Conservation (phyloP, 2,113 vertebrate species). For the Rutilus rutilus region DNA sequence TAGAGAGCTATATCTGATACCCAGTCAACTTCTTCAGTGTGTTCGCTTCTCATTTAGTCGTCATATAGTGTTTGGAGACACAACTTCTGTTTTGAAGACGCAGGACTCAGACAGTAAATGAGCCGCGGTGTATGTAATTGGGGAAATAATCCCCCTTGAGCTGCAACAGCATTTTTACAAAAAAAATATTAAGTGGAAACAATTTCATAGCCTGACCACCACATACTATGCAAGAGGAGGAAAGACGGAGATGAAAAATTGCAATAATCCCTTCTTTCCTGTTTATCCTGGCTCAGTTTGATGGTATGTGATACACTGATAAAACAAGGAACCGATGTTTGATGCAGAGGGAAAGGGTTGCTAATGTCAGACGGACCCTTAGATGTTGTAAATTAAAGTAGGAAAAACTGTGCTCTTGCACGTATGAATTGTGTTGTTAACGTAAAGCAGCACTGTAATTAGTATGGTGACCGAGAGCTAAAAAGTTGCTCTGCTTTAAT, state of each 20-base stretch:
- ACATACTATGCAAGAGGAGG: constrained; percentile 58
- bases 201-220: constrained; percentile 69
- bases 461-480: not conserved
- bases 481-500: constrained; percentile 19
- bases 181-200: constrained; percentile 68
- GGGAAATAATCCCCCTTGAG: constrained; percentile 70
- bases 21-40: constrained; percentile 62
- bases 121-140: constrained; percentile 73
- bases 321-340: constrained; percentile 16
- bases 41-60: constrained; percentile 75
- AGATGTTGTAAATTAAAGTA: constrained; percentile 29
- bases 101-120: constrained; percentile 71
- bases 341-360: constrained; percentile 8
- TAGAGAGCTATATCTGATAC: not conserved
- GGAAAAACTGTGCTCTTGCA: not conserved
- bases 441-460: constrained; percentile 3
- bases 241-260: constrained; percentile 69
- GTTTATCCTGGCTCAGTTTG: constrained; percentile 67
- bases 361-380: constrained; percentile 1
- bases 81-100: constrained; percentile 69
- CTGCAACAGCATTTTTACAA: constrained; percentile 55
- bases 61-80: constrained; percentile 71
- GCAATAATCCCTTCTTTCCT: constrained; percentile 66
- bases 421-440: constrained; percentile 7
- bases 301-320: constrained; percentile 57